Base-by-base conservation (phyloP, 2,113 vertebrate genomes). In the Sisor rabdophorus region DNA sequence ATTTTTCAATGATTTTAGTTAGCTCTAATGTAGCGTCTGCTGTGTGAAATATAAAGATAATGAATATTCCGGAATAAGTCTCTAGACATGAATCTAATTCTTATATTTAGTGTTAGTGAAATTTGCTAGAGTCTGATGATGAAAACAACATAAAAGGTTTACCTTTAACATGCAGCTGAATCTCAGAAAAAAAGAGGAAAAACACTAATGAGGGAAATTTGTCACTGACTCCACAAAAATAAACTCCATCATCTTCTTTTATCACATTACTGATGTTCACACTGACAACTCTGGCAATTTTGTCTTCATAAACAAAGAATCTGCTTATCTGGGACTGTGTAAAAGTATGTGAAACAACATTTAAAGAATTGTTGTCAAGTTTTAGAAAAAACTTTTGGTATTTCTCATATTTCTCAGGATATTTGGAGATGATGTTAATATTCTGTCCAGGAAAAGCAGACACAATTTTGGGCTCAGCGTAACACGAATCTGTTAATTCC, bases 401-500 rank as follows among this genome's bases (percentile, higher is more conserved):
- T 17, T 15, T 8, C 11, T 44, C 24, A 17, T 20, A 7, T 4
- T 55, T 17, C n/a, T 40, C 11, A 26, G 61, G 30, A 67, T 47
- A 75, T 15, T 55, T 36, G 65, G 50, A 75, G n/a, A 4, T 28
- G 4, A 75, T 55, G 30, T 0, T 26, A 4, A 55, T 24, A 13
- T 54, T 22, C 20, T 56, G n/a, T 2, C 15, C n/a, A 2, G 12
- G 20, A 55, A 26, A 11, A 26, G 28, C 52, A 11, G 30, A 54
- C 20, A 64, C 9, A 4, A 0, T 78, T 22, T 65, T 20, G 30
- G 63, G 15, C 28, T 0, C 7, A 10, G 36, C 28, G 12, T 16
- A 61, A 48, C n/a, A 47, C 26, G 19, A 6, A 80, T 77, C 84
- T 84, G 54, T 30, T 52, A 71, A 48, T 72, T 10, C 60, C 16